Evolutionary conservation across 2,888 invertebrate species (phyloP), one percentile per base, ranked within the genome.

Genomic region (Lissocephala sabroskyi): DNA sequence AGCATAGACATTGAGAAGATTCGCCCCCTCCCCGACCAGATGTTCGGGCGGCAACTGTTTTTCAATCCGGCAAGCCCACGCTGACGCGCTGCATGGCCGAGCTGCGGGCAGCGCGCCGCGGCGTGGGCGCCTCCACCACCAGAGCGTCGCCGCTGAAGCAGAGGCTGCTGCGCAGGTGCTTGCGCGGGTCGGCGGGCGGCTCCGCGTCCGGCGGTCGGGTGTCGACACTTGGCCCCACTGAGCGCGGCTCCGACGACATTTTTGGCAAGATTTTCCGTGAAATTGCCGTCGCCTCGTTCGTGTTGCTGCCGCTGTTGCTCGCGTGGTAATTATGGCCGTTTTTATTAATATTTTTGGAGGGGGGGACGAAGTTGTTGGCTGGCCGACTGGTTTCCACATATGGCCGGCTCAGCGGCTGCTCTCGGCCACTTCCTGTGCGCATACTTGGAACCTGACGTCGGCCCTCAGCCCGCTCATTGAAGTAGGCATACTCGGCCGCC

Each of bases 21-120:
- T n/a, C 19, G 23, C 23, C 7, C 10, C 7, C 35, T 47, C n/a
- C 45, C 17, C 13, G 30, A 16, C 13, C 19, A 11, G 9, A 30
- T n/a, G n/a, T 35, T 17, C 13, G 7, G 7, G 11, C 13, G 19
- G 40, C 35, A 16, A 37, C 14, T 16, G 5, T 3, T 10, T 11
- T 30, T 81, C 70, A 82, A 67, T 83, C 83, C 30, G 83, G 83
- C 57, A 83, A 62, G 5, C 84, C 83, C 65, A 83, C 84, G 65
- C 76, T 84, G 44, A 83, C 70, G 16, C 82, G 76, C 58, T 71
- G 79, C 42, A 77, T 65, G 39, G 82, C 83, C 2, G 73, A 71
- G 54, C 75, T 81, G 51, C 81, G 82, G 40, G 66, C 67, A 45
- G 56, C 67, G 41, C 71, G 71, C 29, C 56, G 62, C 37, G 17